Percentiles rank a stretch among this genome's conserved stretches.
These are phyloP conservation scores for Cenopis cana DNA, from an alignment of 2,888 invertebrate species.

Conservation along the genomic window DNA sequence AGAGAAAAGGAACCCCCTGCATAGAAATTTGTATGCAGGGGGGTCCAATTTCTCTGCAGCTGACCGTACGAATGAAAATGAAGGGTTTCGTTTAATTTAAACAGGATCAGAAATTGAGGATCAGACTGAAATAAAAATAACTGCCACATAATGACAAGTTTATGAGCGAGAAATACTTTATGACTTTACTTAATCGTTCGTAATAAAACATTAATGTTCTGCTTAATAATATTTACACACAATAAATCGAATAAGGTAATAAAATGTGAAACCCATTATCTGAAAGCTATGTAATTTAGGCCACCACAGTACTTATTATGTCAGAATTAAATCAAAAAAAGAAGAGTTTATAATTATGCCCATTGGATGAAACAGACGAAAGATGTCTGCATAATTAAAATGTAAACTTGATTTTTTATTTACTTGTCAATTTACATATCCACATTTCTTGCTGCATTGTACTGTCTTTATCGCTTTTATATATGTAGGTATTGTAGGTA, in stretches of 20 bases:
- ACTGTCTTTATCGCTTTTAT: no score
- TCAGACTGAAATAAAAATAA: neutral
- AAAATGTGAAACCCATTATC: conserved; percentile 7
- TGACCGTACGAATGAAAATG: neutral
- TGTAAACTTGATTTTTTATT: no score
- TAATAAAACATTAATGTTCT: neutral
- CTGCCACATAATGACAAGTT: no score
- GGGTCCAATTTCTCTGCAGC: no score
- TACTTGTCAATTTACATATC: no score
- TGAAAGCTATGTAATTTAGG: conserved; percentile 22
- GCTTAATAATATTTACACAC: neutral
- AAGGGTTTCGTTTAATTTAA: neutral
- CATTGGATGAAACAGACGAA: conserved; percentile 32
- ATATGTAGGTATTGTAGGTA: no score
- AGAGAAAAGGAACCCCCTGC: no score
- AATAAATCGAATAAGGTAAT: conserved; percentile 22
- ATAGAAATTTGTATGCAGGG: no score
- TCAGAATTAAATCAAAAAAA: neutral
- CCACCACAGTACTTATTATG: conserved; percentile 17
- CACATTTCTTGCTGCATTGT: no score
- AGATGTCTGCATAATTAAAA: conserved; percentile 25
- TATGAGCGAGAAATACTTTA: no score
- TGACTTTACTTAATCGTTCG: no score
- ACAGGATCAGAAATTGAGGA: neutral
- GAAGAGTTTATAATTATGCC: conserved; percentile 25